Evolutionary conservation across 1,140 invertebrate species (phyloP), one percentile per base, ranked within the genome.

Genomic region (Cydia pomonella): DNA sequence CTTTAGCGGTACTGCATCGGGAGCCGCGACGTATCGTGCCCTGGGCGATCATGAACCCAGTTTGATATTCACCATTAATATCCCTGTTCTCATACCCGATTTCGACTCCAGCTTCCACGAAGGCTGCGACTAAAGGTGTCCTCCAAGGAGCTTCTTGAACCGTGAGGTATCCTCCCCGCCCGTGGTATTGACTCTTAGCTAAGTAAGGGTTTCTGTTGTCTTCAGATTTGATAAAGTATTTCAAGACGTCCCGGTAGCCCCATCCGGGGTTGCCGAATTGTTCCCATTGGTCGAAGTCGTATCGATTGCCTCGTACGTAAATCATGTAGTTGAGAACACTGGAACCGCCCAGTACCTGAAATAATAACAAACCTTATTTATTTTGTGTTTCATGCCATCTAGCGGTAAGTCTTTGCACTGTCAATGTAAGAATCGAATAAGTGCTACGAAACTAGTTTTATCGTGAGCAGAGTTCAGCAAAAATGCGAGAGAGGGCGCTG

Each of bases 321-420:
- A 99, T 94, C 98, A 99, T 99, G 81, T 98, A 99, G 87, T 99
- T 99, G 0, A 99, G 93, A 0, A 97, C 97, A 63, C 96, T 97
- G 0, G 97, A 98, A 0, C 98, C 98, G 1, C 98, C 98, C 0
- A 98, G 91, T 0, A 97, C 96, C 90, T 92, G 89, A 44, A 89
- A 90, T 25, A 71, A 72, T 73, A 72, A 29, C n/a, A 73, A 33
- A 76, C 1, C 18, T 73, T 9, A 38, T 12, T 16, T n/a, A 33
- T 33, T 38, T 69, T 33, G 13, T 66, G 25, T 66, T 66, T 27
- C 12, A 33, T 23, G 63, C 63, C 63, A 66, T 29, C 63, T 66
- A 66, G 25, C 63, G 63, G 64, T 69, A 18, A 69, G n/a, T 18
- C 29, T 38, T 6, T 38, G 5, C 27, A 59, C 53, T 59, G 16